Percentiles rank a stretch among this genome's conserved stretches.
Conservation (phyloP, 2,888 invertebrate genomes). For the Syrista parreyssii region DNA sequence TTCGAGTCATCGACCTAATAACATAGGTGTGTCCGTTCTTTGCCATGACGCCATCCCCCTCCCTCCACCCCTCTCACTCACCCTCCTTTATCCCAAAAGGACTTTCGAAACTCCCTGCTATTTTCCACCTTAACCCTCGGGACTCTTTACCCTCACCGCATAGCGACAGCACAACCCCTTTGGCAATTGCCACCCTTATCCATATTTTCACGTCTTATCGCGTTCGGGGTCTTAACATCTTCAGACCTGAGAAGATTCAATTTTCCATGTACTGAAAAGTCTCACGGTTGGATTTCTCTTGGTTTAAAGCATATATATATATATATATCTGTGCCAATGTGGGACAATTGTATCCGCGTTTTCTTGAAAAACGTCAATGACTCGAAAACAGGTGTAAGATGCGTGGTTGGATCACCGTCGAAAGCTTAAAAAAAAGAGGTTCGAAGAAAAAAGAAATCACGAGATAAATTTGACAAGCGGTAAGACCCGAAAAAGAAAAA, state of each 20-base stretch:
- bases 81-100: background rate
- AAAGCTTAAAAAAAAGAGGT: background rate
- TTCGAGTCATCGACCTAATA: slow-evolving; percentile 53
- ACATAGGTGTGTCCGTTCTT: slow-evolving; percentile 44
- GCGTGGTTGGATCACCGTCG: background rate
- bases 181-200: background rate
- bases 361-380: background rate
- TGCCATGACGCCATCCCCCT: background rate
- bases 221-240: background rate
- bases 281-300: background rate
- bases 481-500: background rate
- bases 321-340: background rate
- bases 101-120: background rate
- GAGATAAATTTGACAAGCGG: background rate
- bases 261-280: background rate
- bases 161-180: background rate
- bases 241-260: background rate
- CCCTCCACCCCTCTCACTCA: background rate
- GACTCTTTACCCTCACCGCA: background rate
- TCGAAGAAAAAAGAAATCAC: background rate
- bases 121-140: background rate
- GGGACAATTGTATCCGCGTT: background rate
- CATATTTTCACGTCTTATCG: background rate
- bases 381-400: background rate
- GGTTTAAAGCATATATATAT: background rate